Base-by-base conservation (phyloP, 2,888 invertebrate genomes). In the Ligdia adustata region DNA sequence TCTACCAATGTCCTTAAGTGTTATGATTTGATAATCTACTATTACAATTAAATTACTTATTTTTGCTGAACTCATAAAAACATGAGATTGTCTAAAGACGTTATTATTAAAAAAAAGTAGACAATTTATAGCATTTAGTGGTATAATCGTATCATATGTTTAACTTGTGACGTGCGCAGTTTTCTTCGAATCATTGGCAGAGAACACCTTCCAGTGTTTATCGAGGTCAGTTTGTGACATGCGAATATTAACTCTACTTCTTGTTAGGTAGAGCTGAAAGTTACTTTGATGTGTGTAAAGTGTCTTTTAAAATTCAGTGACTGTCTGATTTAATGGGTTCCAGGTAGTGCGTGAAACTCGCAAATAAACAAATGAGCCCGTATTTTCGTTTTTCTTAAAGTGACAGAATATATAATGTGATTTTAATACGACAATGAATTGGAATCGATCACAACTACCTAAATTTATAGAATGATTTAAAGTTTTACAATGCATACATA, bases 321-420 rank as follows among this genome's bases (percentile, higher is more conserved):
- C 60, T 64, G 75, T 73, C 55, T 52, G 64, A 63, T 62, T 72
- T 70, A 67, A 76, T 67, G 69, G 52, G 62, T 78, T 77, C 79
- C 72, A 71, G 66, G 79, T 75, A 78, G 67, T 70, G 62, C 64
- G 68, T 64, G 72, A 64, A 66, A 62, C 59, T 64, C 51, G 55
- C 49, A 55, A 62, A 65, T 66, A 69, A 75, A 71, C 65, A 75
- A 69, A 68, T 58, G 52, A 46, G 59, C 39, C 48, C 56, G 7
- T 9, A 3, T 16, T 32, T 33, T 13, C 1, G 9, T 31, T 24
- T 29, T 12, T 6, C 14, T 14, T 1, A 14, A n/a, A n/a, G n/a
- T n/a, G n/a, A n/a, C n/a, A n/a, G n/a, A n/a, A n/a, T n/a, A n/a
- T n/a, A n/a, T n/a, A n/a, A n/a, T n/a, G n/a, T n/a, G n/a, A n/a